A percentile compares a stretch with the other conserved stretches of the same genome.
phyloP scores from a whole-genome alignment of 2,888 invertebrate genomes.

The Amaurobius ferox region DNA sequence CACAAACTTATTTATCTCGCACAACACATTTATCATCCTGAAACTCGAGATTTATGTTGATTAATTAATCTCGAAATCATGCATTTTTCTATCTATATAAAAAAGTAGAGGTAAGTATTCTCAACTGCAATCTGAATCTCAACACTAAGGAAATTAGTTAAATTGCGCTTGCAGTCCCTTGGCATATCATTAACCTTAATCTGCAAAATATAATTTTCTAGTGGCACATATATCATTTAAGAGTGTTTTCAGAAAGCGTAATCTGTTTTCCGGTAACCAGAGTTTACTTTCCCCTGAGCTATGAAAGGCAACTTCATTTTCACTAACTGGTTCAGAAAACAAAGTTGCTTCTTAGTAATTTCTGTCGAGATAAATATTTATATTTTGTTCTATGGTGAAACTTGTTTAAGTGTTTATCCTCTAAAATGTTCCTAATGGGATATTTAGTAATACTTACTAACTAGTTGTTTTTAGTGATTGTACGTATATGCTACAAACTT shows the following conservation, averaged over 20 bases:
- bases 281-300: not conserved
- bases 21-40: too few species aligned
- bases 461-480: too few species aligned
- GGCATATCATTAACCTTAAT: constrained; percentile 5
- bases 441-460: too few species aligned
- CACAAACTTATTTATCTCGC: too few species aligned
- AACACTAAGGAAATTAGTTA: not conserved
- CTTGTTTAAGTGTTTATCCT: not conserved
- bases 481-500: too few species aligned
- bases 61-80: too few species aligned
- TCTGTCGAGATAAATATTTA: not conserved
- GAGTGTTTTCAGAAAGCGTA: not conserved
- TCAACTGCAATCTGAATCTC: not conserved
- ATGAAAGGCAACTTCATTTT: not conserved
- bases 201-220: constrained; percentile 5
- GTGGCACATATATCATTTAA: not conserved
- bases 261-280: not conserved
- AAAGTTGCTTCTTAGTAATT: constrained; percentile 1
- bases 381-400: not conserved
- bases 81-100: not conserved
- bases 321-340: not conserved
- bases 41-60: too few species aligned
- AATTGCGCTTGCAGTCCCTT: not conserved
- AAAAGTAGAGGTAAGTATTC: not conserved
- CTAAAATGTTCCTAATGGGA: too few species aligned